A percentile compares a stretch with the other conserved stretches of the same genome.
Conservation (phyloP, 2,113 vertebrate species). For the Daphoenositta chrysoptera region DNA sequence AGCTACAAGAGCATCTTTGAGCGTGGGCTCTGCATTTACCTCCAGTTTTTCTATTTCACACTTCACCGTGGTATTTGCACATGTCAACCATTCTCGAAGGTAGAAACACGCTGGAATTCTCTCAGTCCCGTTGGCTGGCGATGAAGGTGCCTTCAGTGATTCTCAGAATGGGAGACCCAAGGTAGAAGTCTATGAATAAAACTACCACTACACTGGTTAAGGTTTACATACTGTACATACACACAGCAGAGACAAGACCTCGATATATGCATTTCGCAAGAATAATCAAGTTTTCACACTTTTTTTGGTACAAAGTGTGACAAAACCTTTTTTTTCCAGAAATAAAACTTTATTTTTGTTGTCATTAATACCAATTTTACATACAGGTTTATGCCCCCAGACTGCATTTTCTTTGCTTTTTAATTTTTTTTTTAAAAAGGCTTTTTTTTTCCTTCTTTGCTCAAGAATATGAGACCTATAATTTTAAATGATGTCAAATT, state of each 20-base stretch:
- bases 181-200: not conserved
- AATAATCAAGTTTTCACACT: constrained; percentile 31
- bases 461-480: constrained; percentile 25
- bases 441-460: not conserved
- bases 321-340: constrained; percentile 56
- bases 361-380: constrained; percentile 57
- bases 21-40: constrained; percentile 22
- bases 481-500: not conserved
- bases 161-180: not conserved
- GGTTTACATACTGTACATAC: not conserved
- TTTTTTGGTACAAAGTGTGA: constrained; percentile 54
- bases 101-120: not conserved
- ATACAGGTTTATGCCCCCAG: constrained; percentile 44
- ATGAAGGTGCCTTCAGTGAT: not conserved
- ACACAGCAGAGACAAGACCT: not conserved
- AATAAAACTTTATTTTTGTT: constrained; percentile 68
- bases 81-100: not conserved
- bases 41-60: not conserved
- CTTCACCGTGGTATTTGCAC: not conserved
- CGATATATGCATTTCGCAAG: not conserved
- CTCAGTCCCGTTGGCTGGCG: not conserved
- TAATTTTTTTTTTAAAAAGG: not conserved
- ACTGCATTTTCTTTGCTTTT: constrained; percentile 41
- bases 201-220: not conserved
- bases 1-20: not conserved